Evolutionary conservation across 2,888 invertebrate genomes (phyloP), one percentile per base, ranked within the genome.

Genomic region (Parnassius mnemosyne): DNA sequence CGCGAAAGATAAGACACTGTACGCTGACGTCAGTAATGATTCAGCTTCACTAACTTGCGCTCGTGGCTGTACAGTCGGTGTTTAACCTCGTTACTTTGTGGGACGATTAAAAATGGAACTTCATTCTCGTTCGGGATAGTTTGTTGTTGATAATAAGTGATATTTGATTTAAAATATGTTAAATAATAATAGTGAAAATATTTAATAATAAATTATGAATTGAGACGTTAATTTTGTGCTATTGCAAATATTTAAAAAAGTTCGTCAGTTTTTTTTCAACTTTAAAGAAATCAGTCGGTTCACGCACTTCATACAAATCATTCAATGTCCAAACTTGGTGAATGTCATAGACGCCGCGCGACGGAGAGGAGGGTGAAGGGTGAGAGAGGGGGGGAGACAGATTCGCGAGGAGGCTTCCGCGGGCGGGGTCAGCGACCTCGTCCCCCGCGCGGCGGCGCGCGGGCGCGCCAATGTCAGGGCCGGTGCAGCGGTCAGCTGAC

Each of bases 401-500:
- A 83, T 84, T 83, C 83, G 87, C 82, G 83, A 82, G 85, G 85
- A 84, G 89, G 87, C 87, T 88, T 88, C 89, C 87, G 88, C 87
- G 87, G 87, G 87, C 83, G 87, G 87, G 88, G 87, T 88, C 87
- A 83, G 76, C 82, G 86, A 87, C 85, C 85, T 83, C 84, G 78
- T 79, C 83, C 84, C 85, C 84, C 83, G 82, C 80, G 80, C 80
- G 83, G 81, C 81, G 85, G 82, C 57, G 66, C 81, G 81, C 84
- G 85, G 85, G 85, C 86, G 80, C 86, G 88, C 91, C 90, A 90
- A 90, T 90, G 89, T 90, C 90, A 90, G 91, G 90, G 91, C 86
- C 90, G 90, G 89, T 90, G 91, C 90, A 90, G 84, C 89, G 85
- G 87, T 89, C 89, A 90, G 89, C 90, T 90, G 90, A 89, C 90